Conservation (phyloP, 2,797 vertebrate species). For the Rhyacichthys aspro region DNA sequence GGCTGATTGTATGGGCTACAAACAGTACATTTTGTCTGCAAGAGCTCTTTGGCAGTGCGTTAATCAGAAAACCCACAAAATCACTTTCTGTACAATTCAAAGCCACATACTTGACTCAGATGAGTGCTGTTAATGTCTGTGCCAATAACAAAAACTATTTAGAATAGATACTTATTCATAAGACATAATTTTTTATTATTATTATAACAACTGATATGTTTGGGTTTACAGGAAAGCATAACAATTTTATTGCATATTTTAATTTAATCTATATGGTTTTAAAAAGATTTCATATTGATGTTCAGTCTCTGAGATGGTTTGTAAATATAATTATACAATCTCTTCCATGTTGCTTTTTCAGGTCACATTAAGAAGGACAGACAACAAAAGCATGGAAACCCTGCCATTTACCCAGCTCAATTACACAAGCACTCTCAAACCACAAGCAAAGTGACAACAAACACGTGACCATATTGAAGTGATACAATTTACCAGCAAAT, state of each 20-base stretch:
- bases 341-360: not conserved
- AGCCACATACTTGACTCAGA: not conserved
- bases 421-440: not conserved
- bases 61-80: not conserved
- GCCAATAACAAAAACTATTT: not conserved
- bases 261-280: too few relatives aligned
- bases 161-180: not conserved
- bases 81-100: not conserved
- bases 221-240: too few relatives aligned
- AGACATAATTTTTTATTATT: not conserved
- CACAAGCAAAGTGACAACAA: conserved; percentile 18
- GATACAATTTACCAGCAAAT: conserved; percentile 37
- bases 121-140: not conserved
- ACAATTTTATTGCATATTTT: too few relatives aligned
- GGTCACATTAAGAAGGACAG: not conserved
- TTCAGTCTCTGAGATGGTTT: too few relatives aligned
- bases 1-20: too few relatives aligned
- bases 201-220: too few relatives aligned
- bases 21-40: too few relatives aligned
- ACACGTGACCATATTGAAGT: conserved; percentile 23
- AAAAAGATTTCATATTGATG: too few relatives aligned
- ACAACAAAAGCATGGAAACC: not conserved
- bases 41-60: too few relatives aligned
- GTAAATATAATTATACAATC: not conserved
- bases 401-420: too few relatives aligned